Evolutionary conservation across 2,797 vertebrate species (phyloP).

Genomic region (Toxotes lorentzi): DNA sequence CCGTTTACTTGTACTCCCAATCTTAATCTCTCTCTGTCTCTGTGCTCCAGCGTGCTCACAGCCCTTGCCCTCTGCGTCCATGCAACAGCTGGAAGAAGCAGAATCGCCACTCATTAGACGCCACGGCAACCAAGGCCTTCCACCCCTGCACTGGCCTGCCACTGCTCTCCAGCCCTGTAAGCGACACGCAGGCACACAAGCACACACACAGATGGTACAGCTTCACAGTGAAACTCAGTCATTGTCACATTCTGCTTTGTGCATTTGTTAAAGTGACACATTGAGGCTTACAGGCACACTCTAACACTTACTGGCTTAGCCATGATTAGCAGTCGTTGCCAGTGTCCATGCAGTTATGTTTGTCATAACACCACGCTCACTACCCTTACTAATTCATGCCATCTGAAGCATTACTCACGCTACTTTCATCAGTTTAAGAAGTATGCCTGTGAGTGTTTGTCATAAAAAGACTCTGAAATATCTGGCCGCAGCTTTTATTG

Average conservation of each 20-base stretch:
- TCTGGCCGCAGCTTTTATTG: slow-evolving; percentile 38
- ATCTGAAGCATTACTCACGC: slow-evolving; percentile 50
- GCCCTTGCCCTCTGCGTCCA: slow-evolving; percentile 87
- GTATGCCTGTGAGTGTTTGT: slow-evolving; percentile 29
- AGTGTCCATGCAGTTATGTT: slow-evolving; percentile 37
- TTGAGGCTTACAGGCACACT: slow-evolving; percentile 20
- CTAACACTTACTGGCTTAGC: slow-evolving; percentile 42
- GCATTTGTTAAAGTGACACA: slow-evolving; percentile 34
- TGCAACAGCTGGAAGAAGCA: slow-evolving; percentile 92
- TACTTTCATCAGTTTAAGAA: slow-evolving; percentile 18
- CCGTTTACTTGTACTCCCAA: slow-evolving; percentile 3
- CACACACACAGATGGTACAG: neutral
- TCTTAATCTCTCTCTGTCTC: slow-evolving; percentile 33
- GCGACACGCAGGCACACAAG: slow-evolving; percentile 57
- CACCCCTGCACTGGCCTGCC: slow-evolving; percentile 97
- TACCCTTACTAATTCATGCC: slow-evolving; percentile 27
- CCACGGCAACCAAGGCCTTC: slow-evolving; percentile 94
- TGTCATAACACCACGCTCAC: slow-evolving; percentile 32
- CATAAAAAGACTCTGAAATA: slow-evolving; percentile 37
- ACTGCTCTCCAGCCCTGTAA: slow-evolving; percentile 98
- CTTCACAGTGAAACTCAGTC: neutral
- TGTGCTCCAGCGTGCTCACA: slow-evolving; percentile 82
- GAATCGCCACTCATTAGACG: slow-evolving; percentile 93
- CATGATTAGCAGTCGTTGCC: slow-evolving; percentile 13
- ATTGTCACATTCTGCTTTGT: slow-evolving; percentile 3